Base-by-base conservation (phyloP, 2,888 invertebrate species). In the Melanostoma mellinum region DNA sequence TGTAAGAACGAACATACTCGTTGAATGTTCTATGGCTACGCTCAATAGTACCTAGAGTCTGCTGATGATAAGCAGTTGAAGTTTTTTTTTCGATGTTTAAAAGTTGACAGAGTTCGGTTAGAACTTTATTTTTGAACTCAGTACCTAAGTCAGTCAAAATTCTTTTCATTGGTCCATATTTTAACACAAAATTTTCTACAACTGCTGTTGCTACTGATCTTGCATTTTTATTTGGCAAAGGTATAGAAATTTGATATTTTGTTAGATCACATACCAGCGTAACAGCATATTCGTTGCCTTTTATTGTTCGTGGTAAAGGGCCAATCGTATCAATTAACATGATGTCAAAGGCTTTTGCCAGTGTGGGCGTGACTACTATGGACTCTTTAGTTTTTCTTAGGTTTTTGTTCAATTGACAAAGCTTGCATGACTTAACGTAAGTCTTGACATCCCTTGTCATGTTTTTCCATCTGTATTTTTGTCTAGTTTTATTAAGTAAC, bases 101-200 rank as follows among this genome's bases (percentile, higher is more conserved):
- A 10, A 56, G 40, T n/a, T 56, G 9, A 38, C 38, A 56, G 4
- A 56, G 40, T 10, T 56, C 56, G n/a, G n/a, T n/a, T n/a, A n/a
- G n/a, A n/a, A n/a, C n/a, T 30, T 32, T 9, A 33, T 52, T 52
- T 10, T 10, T 56, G 38, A 40, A 56, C 20, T 56, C 56, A 36
- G 56, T 56, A 3, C 56, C 56, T 36, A 56, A 10, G 40, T 56
- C 56, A 5, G 56, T 56, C 40, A 20, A 36, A 40, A 56, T 56
- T 40, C 10, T 46, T 73, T 72, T 81, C 67, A 44, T 44, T 44
- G 44, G 56, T 9, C 48, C 36, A 44, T 60, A 44, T 65, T 76
- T 75, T 69, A 69, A 55, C 33, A 63, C 52, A 82, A 73, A 69
- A 56, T 69, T 35, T 5, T 44, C 36, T 20, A 10, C 42, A 2